Percentiles rank a stretch among this genome's conserved stretches.
phyloP scores from a whole-genome alignment of 64 coral and sea anemone species.

The Pachyseris speciosa region DNA sequence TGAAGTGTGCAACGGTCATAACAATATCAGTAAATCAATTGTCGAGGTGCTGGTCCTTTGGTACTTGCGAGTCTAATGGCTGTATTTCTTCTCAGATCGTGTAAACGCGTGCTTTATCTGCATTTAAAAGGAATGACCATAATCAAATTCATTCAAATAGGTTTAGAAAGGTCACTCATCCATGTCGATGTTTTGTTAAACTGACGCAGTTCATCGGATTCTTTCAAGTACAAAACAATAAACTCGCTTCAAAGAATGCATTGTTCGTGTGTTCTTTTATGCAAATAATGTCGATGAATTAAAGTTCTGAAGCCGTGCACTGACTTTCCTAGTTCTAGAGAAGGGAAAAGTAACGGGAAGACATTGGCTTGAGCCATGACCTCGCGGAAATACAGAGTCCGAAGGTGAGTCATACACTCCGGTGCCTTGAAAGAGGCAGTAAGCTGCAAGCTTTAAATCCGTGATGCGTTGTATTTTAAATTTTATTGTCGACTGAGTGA shows the following conservation, averaged over 20 bases:
- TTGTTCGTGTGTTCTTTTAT: not conserved
- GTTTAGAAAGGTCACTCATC: slow-evolving; percentile 1
- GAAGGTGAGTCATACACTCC: not conserved
- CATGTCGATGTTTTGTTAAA: not conserved
- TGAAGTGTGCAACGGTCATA: no score
- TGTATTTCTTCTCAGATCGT: no score
- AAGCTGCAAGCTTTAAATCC: not conserved
- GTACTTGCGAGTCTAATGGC: no score
- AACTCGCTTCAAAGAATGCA: not conserved
- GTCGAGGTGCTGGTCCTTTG: no score
- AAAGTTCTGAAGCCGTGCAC: not conserved
- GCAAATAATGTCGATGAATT: not conserved
- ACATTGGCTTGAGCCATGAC: not conserved
- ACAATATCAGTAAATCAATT: no score
- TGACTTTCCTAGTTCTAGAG: no score
- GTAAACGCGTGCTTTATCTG: no score
- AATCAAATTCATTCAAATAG: no score
- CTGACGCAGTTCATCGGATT: not conserved
- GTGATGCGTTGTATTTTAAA: not conserved
- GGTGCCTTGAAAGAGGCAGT: not conserved
- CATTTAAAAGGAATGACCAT: no score
- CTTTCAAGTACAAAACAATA: slow-evolving; percentile 30
- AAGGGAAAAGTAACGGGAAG: not conserved
- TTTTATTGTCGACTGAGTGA: no score
- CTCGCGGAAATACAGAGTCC: slow-evolving; percentile 9